Evolutionary conservation across 1,140 invertebrate genomes (phyloP).

Genomic region (Lucilia sericata): DNA sequence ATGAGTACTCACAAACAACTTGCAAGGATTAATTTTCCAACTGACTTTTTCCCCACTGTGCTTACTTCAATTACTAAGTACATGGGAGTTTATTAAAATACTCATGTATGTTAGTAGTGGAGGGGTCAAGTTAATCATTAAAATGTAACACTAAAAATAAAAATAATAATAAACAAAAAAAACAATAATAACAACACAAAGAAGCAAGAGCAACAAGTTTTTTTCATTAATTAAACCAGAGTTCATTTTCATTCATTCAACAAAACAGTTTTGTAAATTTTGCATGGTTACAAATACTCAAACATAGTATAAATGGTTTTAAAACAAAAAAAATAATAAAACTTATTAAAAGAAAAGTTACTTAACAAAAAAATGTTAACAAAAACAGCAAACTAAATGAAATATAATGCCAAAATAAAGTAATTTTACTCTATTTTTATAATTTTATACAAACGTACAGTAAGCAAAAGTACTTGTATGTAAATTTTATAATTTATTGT

Average conservation of each 20-base stretch:
- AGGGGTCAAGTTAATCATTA: constrained; percentile 26
- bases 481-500: neutral
- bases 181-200: neutral
- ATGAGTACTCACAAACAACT: too few species aligned
- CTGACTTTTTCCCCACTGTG: too few species aligned
- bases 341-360: constrained; percentile 8
- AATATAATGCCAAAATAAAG: neutral
- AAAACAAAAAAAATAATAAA: too few species aligned
- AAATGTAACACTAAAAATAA: constrained; percentile 8
- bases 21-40: too few species aligned
- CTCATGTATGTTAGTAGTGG: neutral
- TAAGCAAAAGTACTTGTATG: neutral
- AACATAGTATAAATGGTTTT: too few species aligned
- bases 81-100: neutral
- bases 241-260: neutral
- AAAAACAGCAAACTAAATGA: neutral
- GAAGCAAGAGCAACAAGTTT: neutral
- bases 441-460: too few species aligned
- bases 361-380: neutral
- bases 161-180: neutral
- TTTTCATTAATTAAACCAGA: constrained; percentile 6
- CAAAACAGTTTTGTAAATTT: too few species aligned
- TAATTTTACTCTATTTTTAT: too few species aligned
- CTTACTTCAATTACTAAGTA: too few species aligned
- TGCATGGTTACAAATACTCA: too few species aligned